These are phyloP conservation scores for Drosophila algonquin DNA, from an alignment of 2,888 invertebrate genomes.

Conservation along the genomic window DNA sequence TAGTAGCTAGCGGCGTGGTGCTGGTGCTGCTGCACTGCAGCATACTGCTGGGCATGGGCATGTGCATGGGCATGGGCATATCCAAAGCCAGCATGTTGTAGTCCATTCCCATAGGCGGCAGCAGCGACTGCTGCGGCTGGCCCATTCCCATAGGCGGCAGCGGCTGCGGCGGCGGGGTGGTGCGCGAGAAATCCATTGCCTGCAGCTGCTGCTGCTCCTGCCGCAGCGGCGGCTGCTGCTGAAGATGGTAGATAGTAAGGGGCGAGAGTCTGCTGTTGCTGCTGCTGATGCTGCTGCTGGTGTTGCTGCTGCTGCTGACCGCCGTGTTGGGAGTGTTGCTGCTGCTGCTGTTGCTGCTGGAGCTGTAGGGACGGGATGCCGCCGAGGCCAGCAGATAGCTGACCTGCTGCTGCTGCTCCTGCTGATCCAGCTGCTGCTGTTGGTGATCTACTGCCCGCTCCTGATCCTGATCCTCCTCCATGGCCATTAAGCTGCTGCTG, in stretches of 20 bases:
- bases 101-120: slow-evolving; percentile 78
- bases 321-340: slow-evolving; percentile 54
- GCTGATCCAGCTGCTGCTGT: slow-evolving; percentile 32
- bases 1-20: slow-evolving; percentile 70
- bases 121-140: slow-evolving; percentile 78
- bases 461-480: slow-evolving; percentile 84
- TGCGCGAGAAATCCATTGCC: slow-evolving; percentile 78
- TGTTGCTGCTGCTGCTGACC: slow-evolving; percentile 30
- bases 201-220: slow-evolving; percentile 69
- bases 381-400: slow-evolving; percentile 57
- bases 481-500: slow-evolving; percentile 78
- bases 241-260: slow-evolving; percentile 80
- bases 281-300: slow-evolving; percentile 55
- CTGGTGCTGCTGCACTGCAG: slow-evolving; percentile 64
- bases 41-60: slow-evolving; percentile 65
- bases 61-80: slow-evolving; percentile 81
- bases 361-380: slow-evolving; percentile 47
- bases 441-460: slow-evolving; percentile 34
- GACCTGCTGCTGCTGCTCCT: slow-evolving; percentile 34
- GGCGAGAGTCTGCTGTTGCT: slow-evolving; percentile 60
- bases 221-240: slow-evolving; percentile 71
- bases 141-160: slow-evolving; percentile 75
- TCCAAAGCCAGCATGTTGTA: slow-evolving; percentile 84
- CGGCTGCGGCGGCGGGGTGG: slow-evolving; percentile 77
- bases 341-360: slow-evolving; percentile 51